A percentile compares a stretch with the other conserved stretches of the same genome.
Evolutionary conservation across 2,113 vertebrate genomes (phyloP).

Genomic region (Hirundichthys speculiger): DNA sequence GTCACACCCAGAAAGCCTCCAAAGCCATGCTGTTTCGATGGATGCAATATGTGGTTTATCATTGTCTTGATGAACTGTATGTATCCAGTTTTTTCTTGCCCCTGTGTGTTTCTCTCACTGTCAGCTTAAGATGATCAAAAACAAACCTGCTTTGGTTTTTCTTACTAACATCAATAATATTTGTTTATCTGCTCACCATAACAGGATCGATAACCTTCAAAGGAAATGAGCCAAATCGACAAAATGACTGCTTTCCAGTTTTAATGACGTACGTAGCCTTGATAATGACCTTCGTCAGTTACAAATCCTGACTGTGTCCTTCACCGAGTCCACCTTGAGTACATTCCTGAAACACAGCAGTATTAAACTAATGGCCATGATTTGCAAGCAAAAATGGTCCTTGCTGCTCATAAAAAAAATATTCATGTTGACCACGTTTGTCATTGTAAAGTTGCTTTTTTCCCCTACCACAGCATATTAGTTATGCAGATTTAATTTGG

Average conservation of each 20-base stretch:
- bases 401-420: background rate
- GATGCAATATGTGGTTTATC: no score
- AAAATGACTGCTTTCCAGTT: background rate
- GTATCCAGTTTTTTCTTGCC: no score
- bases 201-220: no score
- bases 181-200: no score
- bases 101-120: no score
- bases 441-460: background rate
- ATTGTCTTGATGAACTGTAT: no score
- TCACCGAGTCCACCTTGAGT: background rate
- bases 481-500: background rate
- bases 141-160: no score
- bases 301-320: background rate
- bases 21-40: no score
- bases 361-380: conserved; percentile 2
- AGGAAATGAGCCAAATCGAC: background rate
- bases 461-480: no score
- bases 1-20: no score
- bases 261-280: background rate
- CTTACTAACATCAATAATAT: no score
- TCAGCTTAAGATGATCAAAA: no score
- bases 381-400: background rate
- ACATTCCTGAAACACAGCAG: background rate
- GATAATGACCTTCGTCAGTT: background rate
- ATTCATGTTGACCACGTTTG: background rate